Evolutionary conservation across 2,797 vertebrate species (phyloP), one percentile per base, ranked within the genome.

Genomic region (Limnodromus scolopaceus): DNA sequence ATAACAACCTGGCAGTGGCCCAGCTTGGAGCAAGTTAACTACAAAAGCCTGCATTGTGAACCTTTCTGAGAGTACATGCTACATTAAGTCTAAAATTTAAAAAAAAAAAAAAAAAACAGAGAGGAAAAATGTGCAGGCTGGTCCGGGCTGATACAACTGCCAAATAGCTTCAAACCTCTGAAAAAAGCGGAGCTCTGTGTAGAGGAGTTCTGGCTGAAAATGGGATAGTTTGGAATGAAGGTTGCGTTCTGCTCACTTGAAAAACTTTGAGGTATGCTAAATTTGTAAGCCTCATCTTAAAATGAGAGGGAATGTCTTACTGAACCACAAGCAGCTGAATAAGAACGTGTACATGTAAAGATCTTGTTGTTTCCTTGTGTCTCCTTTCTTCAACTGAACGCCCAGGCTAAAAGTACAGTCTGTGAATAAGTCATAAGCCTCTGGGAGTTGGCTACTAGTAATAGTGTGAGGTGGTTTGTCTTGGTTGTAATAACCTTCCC

Each of bases 21-120:
- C 86, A 96, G 71, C 94, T 95, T 81, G 82, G 82, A 96, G 83
- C 89, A 87, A 95, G 84, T 97, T 95, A 94, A 90, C 91, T 96
- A 97, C 93, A 97, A 96, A 97, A 95, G 86, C 74, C 94, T 95
- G 86, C 92, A 95, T 95, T 97, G 93, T 96, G 92, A 96, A 97
- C 75, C 88, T 93, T 46, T 93, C 86, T 78, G 83, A 93, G 66
- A 96, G 84, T 86, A 93, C 89, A 93, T 96, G 89, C 91, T 95
- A 84, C 71, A 81, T 89, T 97, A 95, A 94, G 88, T 94, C 93
- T 96, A 88, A 96, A 97, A 87, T 91, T 51, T 3, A 30, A n/a
- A 17, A 54, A 83, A 54, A 83, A 83, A 63, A 28, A 27, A 20
- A 57, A 9, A 2, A n/a, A n/a, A n/a, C n/a, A 30, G 3, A 65